Evolutionary conservation across 2,113 vertebrate genomes (phyloP), one percentile per base, ranked within the genome.

Genomic region (Paramormyrops kingsleyae): DNA sequence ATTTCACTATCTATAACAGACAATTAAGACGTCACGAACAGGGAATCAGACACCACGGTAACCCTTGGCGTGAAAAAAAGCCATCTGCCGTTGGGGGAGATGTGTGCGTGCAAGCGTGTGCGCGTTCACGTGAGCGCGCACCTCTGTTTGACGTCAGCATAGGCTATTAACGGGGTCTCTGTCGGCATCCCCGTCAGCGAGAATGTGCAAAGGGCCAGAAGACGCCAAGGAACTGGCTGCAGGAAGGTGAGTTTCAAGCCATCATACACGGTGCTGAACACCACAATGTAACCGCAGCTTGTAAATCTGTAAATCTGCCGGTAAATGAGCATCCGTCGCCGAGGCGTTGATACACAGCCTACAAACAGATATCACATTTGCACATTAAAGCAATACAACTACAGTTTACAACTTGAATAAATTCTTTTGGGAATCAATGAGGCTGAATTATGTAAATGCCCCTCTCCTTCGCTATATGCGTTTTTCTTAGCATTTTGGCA

Each of bases 341-440:
- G 9, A 87, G 5, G 13, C 12, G 85, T 6, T 5, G 85, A 87
- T 13, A 27, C 85, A 39, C 47, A 53, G 50, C 27, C 50, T 87
- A 52, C 50, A 53, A 56, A 87, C 47, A 87, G n/a, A 52, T 31
- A 56, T 19, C 85, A 56, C 50, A 53, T 87, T 35, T 87, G 85
- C 85, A 87, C 49, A 87, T 87, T 87, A 87, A 87, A 87, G 85
- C 47, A 87, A 53, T 56, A 27, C 35, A 87, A 35, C n/a, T 56
- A 17, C 85, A 87, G 27, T 53, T 35, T 87, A 53, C 85, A 53
- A 87, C 49, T 87, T 87, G 85, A 56, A 53, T 87, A 56, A 87
- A 87, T 87, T 7, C 85, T 53, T 56, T 19, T 35, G 85, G 85
- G 85, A 87, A 53, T 35, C 50, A 52, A 39, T 17, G 50, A 87